Evolutionary conservation across 2,888 invertebrate species (phyloP), one percentile per base, ranked within the genome.

Genomic region (Gryllus longicercus): DNA sequence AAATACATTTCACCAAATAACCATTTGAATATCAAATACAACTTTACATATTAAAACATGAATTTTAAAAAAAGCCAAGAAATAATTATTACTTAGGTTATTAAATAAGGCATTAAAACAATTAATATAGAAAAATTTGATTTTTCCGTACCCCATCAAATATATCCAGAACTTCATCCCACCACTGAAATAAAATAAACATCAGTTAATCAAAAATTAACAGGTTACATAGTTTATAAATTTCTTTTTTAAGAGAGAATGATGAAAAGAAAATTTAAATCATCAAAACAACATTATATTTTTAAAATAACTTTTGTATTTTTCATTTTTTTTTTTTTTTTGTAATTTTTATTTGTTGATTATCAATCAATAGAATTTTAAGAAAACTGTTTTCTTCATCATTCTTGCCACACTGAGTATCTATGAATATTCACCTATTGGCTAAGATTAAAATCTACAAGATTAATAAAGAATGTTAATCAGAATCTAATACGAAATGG

Each of bases 111-210:
- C 16, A 23, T 18, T 76, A 76, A 76, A 25, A 18, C 38, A 74
- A 79, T 23, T 23, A 78, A 78, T 78, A 78, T 51, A 78, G 25
- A 80, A 80, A 75, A 14, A 51, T 75, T 80, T 38, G 5, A 38
- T 50, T 74, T 77, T 75, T 75, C 75, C 95, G 92, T 95, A 96
- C 96, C 95, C 95, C 95, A 88, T 96, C 95, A 92, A 96, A 96
- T 91, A 95, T 95, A 91, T 95, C 95, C 94, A 96, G 95, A 90
- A 95, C 95, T 92, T 96, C 95, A 93, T 95, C 95, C 96, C 95
- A 95, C 95, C 95, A 95, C 95, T 96, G 94, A 91, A 95, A 93
- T 84, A 84, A 88, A 90, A 91, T 88, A 90, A 89, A 91, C 91
- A 63, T 18, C 14, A 18, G 63, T 63, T 63, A 63, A 63, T n/a